Evolutionary conservation across 2,888 invertebrate genomes (phyloP), one percentile per base, ranked within the genome.

Genomic region (Ypsolopha sequella): DNA sequence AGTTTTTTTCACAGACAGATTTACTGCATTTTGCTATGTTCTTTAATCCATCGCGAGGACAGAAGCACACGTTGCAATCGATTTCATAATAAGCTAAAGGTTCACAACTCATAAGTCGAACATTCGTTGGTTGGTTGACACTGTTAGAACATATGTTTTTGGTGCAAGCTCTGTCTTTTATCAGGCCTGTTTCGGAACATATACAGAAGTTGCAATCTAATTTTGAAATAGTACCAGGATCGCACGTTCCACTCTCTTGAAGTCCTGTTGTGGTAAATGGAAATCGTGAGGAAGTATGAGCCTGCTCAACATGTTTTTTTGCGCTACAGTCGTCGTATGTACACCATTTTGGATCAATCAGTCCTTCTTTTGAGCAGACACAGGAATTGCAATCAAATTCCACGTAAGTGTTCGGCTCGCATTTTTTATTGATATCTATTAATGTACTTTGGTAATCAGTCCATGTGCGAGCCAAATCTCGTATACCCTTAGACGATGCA

Each of bases 381-480:
- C 87, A 87, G 1, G 74, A 74, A 52, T 87, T 87, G 53, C 87
- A 87, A 53, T 76, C 76, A 50, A 80, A 71, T 51, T 80, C 72
- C 0, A 85, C 64, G 53, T 80, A 77, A 1, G 78, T 77, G 44
- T 70, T 76, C 0, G 85, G 80, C 53, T 75, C 72, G 56, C 85
- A 85, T 9, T 66, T 57, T 2, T 53, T 57, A 6, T 68, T 70
- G 4, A 60, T 66, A 52, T 74, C 24, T 24, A 24, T 24, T 3
- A 24, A 2, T 24, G 24, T 24, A 24, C 24, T 4, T 24, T 24
- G 24, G 24, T 24, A 4, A 24, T 24, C 24, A 4, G 24, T 4
- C 4, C 2, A 24, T 24, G 24, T 24, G 24, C 24, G 24, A 3
- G 24, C 24, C 24, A 4, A 24, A 24, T 24, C 24, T 13, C 13